phyloP scores from a whole-genome alignment of 2,888 invertebrate genomes.

The Raillietiella orientalis region DNA sequence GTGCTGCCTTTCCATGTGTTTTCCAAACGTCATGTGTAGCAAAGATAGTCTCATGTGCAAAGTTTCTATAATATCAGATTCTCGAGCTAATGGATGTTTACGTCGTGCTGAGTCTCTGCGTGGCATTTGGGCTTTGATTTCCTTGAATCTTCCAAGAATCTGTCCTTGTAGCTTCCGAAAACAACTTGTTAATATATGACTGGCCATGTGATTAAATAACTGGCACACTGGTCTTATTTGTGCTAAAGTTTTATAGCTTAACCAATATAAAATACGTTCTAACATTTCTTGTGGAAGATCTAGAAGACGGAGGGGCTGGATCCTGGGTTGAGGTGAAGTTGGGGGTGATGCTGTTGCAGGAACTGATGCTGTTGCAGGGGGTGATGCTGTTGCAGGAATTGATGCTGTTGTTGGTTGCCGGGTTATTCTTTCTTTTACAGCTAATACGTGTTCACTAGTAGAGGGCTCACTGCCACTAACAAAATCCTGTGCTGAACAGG shows the following conservation, averaged over 20 bases:
- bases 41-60: slow-evolving; percentile 66
- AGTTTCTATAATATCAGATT: slow-evolving; percentile 73
- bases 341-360: too few species aligned
- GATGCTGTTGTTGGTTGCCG: too few species aligned
- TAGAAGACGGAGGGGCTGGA: slow-evolving; percentile 17
- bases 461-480: background rate
- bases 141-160: slow-evolving; percentile 49
- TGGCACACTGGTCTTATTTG: slow-evolving; percentile 38
- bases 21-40: slow-evolving; percentile 74
- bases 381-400: too few species aligned
- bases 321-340: too few species aligned
- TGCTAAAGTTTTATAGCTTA: slow-evolving; percentile 40
- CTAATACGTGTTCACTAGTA: too few species aligned
- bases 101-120: slow-evolving; percentile 62
- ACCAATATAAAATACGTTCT: slow-evolving; percentile 37
- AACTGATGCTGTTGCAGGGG: too few species aligned
- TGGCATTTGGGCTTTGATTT: slow-evolving; percentile 68
- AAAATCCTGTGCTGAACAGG: slow-evolving; percentile 9
- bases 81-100: slow-evolving; percentile 60
- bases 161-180: slow-evolving; percentile 55
- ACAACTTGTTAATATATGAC: slow-evolving; percentile 42
- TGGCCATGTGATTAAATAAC: slow-evolving; percentile 43
- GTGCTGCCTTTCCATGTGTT: slow-evolving; percentile 69
- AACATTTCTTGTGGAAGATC: slow-evolving; percentile 47
- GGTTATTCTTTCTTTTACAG: too few species aligned